These are phyloP conservation scores for Silurus aristotelis DNA, from an alignment of 2,797 vertebrate genomes.

Conservation along the genomic window DNA sequence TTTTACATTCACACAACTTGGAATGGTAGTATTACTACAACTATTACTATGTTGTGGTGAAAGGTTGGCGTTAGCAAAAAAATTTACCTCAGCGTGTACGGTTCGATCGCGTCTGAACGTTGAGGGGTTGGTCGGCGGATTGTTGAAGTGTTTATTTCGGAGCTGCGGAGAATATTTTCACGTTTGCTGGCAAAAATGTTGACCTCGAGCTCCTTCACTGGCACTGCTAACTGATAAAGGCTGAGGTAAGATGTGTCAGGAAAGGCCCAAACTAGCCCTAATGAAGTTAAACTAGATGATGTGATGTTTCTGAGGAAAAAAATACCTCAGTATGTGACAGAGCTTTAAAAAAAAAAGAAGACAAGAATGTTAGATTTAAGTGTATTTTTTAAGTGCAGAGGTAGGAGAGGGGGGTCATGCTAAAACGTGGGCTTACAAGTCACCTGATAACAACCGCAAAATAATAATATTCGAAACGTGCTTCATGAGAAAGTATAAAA, in stretches of 20 bases:
- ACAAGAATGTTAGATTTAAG: background rate
- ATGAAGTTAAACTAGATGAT: background rate
- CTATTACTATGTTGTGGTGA: too few species aligned
- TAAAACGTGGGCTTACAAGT: too few species aligned
- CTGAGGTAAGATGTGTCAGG: background rate
- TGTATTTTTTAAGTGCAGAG: background rate
- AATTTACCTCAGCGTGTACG: background rate
- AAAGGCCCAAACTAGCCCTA: background rate
- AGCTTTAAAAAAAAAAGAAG: background rate
- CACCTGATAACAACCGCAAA: too few species aligned
- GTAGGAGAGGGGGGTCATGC: too few species aligned
- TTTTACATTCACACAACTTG: background rate
- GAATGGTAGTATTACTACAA: background rate
- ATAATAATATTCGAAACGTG: too few species aligned
- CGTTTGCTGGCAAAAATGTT: constrained; percentile 28
- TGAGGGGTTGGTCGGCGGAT: background rate
- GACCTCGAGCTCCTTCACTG: background rate
- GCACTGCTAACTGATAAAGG: background rate
- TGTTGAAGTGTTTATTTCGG: constrained; percentile 1
- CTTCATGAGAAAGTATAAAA: too few species aligned
- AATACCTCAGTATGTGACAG: background rate
- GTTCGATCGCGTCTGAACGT: background rate
- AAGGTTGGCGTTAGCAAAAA: too few species aligned
- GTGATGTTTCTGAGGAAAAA: too few species aligned
- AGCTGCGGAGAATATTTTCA: constrained; percentile 4